A percentile compares a stretch with the other conserved stretches of the same genome.
Conservation (phyloP, 2,113 vertebrate genomes). For the Isurus oxyrinchus region DNA sequence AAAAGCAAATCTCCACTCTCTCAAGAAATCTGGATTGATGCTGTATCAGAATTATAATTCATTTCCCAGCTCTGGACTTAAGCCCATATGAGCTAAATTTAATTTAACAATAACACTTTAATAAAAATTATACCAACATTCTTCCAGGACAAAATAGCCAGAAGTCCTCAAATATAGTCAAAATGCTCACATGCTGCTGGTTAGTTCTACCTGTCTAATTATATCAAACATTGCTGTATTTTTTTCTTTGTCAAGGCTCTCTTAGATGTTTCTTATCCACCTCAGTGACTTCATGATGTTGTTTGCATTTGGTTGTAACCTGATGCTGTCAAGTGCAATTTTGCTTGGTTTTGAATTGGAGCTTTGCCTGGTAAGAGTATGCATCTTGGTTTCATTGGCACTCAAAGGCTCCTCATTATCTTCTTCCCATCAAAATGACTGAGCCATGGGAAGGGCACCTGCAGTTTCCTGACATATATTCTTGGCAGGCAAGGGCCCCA, state of each 20-base stretch:
- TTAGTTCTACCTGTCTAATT: background rate
- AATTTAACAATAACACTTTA: background rate
- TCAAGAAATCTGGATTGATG: background rate
- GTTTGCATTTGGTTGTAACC: background rate
- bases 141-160: background rate
- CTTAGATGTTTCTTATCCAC: background rate
- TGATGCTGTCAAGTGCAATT: background rate
- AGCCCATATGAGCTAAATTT: background rate
- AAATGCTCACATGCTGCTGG: background rate
- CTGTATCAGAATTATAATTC: background rate
- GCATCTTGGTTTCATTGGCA: background rate
- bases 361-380: background rate
- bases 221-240: background rate
- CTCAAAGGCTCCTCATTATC: background rate
- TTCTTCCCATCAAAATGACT: background rate
- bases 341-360: background rate
- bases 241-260: background rate
- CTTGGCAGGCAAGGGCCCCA: background rate
- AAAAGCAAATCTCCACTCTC: background rate
- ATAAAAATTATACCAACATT: background rate
- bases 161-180: background rate
- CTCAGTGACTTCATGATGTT: background rate
- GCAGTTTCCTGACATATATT: background rate
- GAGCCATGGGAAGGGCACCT: background rate
- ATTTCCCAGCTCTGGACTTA: background rate